A percentile compares a stretch with the other conserved stretches of the same genome.
Conservation (phyloP, 2,888 invertebrate genomes). For the Meteorus cinctellus region DNA sequence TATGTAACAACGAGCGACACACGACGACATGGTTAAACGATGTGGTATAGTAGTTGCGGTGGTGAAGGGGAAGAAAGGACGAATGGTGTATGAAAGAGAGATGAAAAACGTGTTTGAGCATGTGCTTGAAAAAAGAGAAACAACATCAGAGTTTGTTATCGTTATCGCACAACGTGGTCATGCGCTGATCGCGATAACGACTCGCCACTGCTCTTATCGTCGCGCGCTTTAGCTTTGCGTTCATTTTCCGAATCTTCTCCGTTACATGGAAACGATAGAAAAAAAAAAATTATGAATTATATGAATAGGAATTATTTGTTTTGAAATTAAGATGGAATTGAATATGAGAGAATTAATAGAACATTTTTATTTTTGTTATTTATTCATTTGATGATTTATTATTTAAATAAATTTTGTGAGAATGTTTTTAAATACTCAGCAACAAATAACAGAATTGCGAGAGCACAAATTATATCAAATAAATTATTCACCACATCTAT, state of each 20-base stretch:
- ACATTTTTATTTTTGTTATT: too few species aligned
- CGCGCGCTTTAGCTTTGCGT: constrained; percentile 60
- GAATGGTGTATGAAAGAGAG: constrained; percentile 19
- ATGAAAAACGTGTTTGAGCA: constrained; percentile 20
- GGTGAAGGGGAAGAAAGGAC: constrained; percentile 40
- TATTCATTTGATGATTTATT: too few species aligned
- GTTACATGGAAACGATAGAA: constrained; percentile 41
- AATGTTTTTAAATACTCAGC: too few species aligned
- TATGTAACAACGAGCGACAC: constrained; percentile 45
- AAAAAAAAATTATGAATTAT: constrained; percentile 40
- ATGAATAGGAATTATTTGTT: background rate
- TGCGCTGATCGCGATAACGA: constrained; percentile 67
- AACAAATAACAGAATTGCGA: too few species aligned
- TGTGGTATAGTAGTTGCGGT: constrained; percentile 29
- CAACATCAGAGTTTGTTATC: constrained; percentile 62
- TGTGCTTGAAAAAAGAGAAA: constrained; percentile 36
- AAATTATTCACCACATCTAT: constrained; percentile 12
- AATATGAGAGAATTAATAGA: too few species aligned
- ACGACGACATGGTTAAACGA: constrained; percentile 46
- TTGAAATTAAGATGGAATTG: too few species aligned
- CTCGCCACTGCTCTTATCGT: constrained; percentile 66
- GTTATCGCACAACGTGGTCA: constrained; percentile 68
- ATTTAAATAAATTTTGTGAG: too few species aligned
- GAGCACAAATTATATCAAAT: too few species aligned
- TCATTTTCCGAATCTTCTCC: constrained; percentile 43